A percentile compares a stretch with the other conserved stretches of the same genome.
phyloP scores from a whole-genome alignment of 2,113 vertebrate species.

The Phasianus colchicus region DNA sequence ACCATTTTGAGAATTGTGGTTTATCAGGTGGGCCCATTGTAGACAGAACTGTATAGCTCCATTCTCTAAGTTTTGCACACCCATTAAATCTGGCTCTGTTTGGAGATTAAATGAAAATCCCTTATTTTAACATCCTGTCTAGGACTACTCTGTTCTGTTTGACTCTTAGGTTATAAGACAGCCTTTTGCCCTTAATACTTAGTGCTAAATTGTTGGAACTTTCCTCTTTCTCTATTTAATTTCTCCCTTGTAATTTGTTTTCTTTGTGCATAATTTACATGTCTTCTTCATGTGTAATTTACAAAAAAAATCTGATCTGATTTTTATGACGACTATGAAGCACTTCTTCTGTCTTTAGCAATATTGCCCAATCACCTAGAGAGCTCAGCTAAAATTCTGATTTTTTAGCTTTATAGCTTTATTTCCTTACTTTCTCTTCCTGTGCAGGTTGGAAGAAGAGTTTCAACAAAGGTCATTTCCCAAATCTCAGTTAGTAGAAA shows the following conservation, averaged over 20 bases:
- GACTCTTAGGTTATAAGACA: background rate
- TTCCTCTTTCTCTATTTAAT: background rate
- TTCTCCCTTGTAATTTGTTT: background rate
- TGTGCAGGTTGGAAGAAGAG: background rate
- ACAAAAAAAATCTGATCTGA: background rate
- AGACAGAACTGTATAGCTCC: background rate
- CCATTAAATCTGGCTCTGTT: background rate
- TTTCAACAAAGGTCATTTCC: background rate
- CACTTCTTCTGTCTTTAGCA: background rate
- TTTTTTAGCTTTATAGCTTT: background rate
- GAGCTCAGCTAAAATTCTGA: background rate
- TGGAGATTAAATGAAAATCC: background rate
- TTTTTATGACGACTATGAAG: background rate
- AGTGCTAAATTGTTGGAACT: background rate
- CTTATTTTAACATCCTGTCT: background rate
- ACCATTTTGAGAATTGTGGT: background rate
- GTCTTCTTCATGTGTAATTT: background rate
- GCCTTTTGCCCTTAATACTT: fast-evolving
- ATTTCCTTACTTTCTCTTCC: background rate
- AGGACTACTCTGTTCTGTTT: fast-evolving
- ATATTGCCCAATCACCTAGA: background rate
- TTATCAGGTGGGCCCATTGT: background rate
- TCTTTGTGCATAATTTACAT: background rate
- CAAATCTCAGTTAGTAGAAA: background rate
- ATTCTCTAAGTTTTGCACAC: background rate